Evolutionary conservation across 2,113 vertebrate species (phyloP).

Genomic region (Manacus vitellinus): DNA sequence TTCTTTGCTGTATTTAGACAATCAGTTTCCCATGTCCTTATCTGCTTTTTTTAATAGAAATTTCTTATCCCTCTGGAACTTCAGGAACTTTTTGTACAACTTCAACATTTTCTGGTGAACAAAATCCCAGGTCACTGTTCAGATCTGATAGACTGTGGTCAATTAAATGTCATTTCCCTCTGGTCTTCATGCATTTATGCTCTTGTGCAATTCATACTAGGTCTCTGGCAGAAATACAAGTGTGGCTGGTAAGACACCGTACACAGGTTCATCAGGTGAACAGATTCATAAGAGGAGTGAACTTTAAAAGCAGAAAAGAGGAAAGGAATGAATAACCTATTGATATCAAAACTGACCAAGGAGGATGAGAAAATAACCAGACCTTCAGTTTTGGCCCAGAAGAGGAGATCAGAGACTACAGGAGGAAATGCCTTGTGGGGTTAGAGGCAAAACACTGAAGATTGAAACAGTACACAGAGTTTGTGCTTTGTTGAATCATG

Average conservation of each 20-base stretch:
- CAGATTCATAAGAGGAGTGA: not conserved
- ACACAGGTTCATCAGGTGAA: not conserved
- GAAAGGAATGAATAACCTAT: not conserved
- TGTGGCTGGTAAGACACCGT: not conserved
- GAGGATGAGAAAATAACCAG: conserved; percentile 25
- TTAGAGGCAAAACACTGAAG: not conserved
- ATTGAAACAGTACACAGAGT: not conserved
- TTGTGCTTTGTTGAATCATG: not conserved
- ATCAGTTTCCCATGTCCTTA: not conserved
- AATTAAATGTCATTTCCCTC: not conserved
- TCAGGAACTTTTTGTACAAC: not conserved
- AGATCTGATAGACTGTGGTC: not conserved
- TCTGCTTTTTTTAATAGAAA: not conserved
- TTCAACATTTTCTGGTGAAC: not conserved
- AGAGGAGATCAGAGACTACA: not conserved
- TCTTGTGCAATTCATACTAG: not conserved
- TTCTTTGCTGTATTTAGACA: not conserved
- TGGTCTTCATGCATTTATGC: not conserved
- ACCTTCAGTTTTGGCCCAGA: not conserved
- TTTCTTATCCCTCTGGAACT: not conserved
- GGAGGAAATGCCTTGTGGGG: not conserved
- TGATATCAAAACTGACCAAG: not conserved
- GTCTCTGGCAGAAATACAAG: not conserved
- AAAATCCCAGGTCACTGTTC: not conserved
- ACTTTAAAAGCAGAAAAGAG: not conserved